These are phyloP conservation scores for Pristionchus maxplancki DNA, from an alignment of 2,888 invertebrate genomes.

Conservation along the genomic window DNA sequence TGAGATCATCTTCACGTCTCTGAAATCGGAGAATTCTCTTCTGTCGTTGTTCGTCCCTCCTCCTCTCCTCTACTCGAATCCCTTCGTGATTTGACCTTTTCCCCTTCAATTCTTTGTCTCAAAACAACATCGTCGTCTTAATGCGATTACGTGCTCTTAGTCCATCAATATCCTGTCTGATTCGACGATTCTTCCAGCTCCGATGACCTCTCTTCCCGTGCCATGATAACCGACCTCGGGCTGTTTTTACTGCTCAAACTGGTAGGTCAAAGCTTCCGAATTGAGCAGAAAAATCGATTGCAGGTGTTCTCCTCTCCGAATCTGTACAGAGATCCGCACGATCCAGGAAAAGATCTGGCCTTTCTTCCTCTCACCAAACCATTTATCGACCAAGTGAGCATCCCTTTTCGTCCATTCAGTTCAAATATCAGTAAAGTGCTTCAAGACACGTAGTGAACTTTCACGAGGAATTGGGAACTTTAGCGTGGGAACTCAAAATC, in stretches of 20 bases:
- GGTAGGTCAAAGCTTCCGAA: neutral
- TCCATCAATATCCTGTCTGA: neutral
- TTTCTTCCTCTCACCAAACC: slow-evolving; percentile 65
- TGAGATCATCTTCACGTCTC: neutral
- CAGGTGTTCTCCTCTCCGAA: slow-evolving; percentile 49
- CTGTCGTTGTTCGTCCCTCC: neutral
- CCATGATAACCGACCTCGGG: neutral
- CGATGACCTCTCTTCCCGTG: neutral
- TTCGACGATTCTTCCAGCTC: neutral
- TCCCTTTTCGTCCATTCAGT: neutral
- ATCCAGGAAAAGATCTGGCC: slow-evolving; percentile 57
- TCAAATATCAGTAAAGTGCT: neutral
- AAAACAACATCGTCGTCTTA: slow-evolving; percentile 8
- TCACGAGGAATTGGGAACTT: neutral
- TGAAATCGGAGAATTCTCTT: slow-evolving; percentile 3
- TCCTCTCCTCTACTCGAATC: neutral
- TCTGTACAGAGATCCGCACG: slow-evolving; percentile 57
- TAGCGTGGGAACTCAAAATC: neutral
- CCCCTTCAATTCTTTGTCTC: neutral
- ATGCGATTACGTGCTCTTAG: slow-evolving; percentile 6
- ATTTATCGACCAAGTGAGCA: neutral
- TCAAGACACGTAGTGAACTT: neutral
- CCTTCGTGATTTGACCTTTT: neutral
- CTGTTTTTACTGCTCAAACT: slow-evolving; percentile 4
- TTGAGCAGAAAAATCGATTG: neutral